Conservation (phyloP, 2,888 invertebrate genomes). For the Doris montereyensis region DNA sequence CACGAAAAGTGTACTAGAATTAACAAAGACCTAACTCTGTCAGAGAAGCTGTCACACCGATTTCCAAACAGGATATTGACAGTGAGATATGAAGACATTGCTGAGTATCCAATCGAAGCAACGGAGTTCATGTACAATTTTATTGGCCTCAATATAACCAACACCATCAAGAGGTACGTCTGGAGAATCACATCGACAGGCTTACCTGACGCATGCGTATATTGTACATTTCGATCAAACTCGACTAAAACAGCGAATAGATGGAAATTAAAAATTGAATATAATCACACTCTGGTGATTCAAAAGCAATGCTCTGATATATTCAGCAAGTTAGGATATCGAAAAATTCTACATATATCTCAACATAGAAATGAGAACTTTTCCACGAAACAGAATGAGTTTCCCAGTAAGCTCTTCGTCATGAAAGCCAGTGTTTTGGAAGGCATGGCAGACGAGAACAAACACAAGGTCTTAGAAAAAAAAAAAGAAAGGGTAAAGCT, state of each 20-base stretch:
- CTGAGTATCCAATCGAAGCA: slow-evolving; percentile 21
- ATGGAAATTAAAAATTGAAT: no score
- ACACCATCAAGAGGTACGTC: slow-evolving; percentile 23
- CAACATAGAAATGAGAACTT: no score
- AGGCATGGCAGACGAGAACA: no score
- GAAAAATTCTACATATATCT: no score
- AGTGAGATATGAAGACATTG: slow-evolving; percentile 44
- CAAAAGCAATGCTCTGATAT: no score
- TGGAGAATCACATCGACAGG: slow-evolving; percentile 41
- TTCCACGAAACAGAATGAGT: no score
- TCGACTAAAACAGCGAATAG: slow-evolving; percentile 20
- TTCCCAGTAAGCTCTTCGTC: no score
- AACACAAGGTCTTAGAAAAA: no score
- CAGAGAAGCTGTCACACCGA: not conserved
- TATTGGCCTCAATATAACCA: slow-evolving; percentile 18
- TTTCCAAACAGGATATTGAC: slow-evolving; percentile 34
- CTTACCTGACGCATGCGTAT: slow-evolving; percentile 10
- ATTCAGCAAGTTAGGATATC: no score
- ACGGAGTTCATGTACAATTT: slow-evolving; percentile 33
- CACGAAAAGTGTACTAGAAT: slow-evolving; percentile 7
- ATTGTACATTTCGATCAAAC: slow-evolving; percentile 29
- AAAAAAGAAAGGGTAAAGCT: no score
- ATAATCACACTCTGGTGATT: no score
- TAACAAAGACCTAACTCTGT: not conserved
- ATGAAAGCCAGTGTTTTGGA: no score